Base-by-base conservation (phyloP, 2,797 vertebrate genomes). In the Myotis planiceps region DNA sequence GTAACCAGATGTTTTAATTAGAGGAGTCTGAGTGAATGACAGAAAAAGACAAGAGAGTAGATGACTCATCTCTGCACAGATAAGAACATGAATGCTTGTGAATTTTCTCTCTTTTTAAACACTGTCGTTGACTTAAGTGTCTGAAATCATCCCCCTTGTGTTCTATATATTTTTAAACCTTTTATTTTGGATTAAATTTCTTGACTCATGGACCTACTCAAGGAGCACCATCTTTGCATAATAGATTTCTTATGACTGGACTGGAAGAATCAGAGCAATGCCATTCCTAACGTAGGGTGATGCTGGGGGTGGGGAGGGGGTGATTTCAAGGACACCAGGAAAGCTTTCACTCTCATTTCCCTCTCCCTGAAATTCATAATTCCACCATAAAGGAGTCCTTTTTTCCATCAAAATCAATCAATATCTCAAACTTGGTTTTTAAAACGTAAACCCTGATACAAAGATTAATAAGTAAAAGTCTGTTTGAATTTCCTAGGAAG, bases 1-100 rank as follows among this genome's bases (percentile, higher is more conserved):
- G 42, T 76, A 78, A 79, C 55, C 69, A 88, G 82, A 78, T 42
- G 75, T 63, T 92, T 96, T 78, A 83, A 34, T 88, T 72, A 76
- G 65, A 74, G 19, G 47, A 92, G 55, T 47, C 12, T 76, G 10
- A 88, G 42, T 29, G 55, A 86, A 55, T 68, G 65, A 81, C 9
- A 74, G 45, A 76, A 75, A 79, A 39, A 27, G 15, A 45, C 21
- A 66, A 42, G 37, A 76, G 87, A 60, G 25, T 53, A 60, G 23
- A 32, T 92, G 71, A 89, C 51, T 95, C 47, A 80, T 51, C 37
- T 91, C 37, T 88, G 27, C 60, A 42, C 25, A 25, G 7, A 51
- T 27, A 8, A 85, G 68, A 69, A 18, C 8, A n/a, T 14, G 25
- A 82, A 47, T 29, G 27, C 13, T n/a, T 7, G 6, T 25, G 53